Evolutionary conservation across 2,113 vertebrate species (phyloP).

Genomic region (Puffinus mauretanicus): DNA sequence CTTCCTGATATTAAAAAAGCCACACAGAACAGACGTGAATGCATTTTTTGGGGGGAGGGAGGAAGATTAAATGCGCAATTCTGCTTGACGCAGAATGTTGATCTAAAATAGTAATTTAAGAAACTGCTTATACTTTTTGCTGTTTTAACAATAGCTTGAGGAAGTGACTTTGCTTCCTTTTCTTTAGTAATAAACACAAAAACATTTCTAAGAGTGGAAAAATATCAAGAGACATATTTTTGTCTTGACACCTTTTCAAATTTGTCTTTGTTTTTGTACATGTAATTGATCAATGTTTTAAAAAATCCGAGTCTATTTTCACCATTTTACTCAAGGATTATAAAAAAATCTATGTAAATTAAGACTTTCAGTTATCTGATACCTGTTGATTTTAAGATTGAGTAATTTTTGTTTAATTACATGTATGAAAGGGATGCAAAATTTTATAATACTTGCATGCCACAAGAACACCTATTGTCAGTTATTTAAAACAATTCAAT

Average conservation of each 20-base stretch:
- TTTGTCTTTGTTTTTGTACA: not conserved
- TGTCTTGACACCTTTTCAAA: not conserved
- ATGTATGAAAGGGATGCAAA: not conserved
- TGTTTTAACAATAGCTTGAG: not conserved
- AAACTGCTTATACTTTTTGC: not conserved
- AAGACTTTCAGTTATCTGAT: not conserved
- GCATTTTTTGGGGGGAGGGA: not conserved
- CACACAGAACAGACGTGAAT: no score
- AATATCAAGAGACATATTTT: fast-evolving
- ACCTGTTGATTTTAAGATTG: not conserved
- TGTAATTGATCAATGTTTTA: not conserved
- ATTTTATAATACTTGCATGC: not conserved
- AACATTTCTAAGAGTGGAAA: not conserved
- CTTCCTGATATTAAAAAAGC: not conserved
- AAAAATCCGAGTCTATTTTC: not conserved
- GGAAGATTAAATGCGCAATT: fast-evolving
- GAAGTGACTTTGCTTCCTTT: not conserved
- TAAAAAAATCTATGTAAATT: not conserved
- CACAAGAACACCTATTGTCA: not conserved
- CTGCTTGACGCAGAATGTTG: not conserved
- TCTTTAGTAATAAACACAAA: not conserved
- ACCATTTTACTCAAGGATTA: not conserved
- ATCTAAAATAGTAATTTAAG: not conserved
- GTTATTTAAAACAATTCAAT: not conserved
- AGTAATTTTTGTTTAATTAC: not conserved